phyloP scores from a whole-genome alignment of 2,888 invertebrate species.

The Watsonalla binaria region DNA sequence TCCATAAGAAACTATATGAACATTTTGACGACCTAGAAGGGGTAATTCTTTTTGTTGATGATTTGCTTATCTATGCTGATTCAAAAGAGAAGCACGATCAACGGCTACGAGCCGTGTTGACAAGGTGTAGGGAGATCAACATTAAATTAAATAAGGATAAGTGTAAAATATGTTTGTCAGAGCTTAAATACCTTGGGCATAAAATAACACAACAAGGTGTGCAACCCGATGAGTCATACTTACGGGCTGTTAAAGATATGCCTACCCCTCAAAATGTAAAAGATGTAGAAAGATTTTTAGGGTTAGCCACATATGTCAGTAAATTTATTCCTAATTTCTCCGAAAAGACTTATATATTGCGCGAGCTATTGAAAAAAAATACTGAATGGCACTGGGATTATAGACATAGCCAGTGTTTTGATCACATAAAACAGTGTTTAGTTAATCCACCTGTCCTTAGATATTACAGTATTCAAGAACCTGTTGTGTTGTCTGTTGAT shows the following conservation, averaged over 20 bases:
- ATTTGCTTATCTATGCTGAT: conserved; percentile 10
- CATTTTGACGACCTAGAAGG: conserved; percentile 16
- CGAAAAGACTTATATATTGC: conserved; percentile 12
- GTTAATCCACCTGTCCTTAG: conserved; percentile 12
- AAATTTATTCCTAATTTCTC: conserved; percentile 21
- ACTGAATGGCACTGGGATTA: conserved; percentile 18
- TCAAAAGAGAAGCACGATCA: conserved; percentile 7
- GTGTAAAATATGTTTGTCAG: conserved; percentile 11
- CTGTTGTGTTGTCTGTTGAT: conserved; percentile 11
- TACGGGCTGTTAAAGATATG: conserved; percentile 17
- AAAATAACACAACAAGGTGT: conserved; percentile 13
- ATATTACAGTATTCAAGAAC: conserved; percentile 14
- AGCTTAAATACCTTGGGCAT: conserved; percentile 18
- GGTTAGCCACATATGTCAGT: conserved; percentile 19
- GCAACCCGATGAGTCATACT: conserved; percentile 14
- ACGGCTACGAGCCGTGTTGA: conserved; percentile 8
- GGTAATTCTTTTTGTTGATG: conserved; percentile 16
- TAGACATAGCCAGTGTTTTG: conserved; percentile 8
- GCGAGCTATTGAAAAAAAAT: conserved; percentile 18
- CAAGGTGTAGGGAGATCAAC: conserved; percentile 13
- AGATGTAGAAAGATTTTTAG: conserved; percentile 19
- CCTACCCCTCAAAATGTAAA: conserved; percentile 14
- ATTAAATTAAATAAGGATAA: conserved; percentile 17
- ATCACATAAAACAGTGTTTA: conserved; percentile 6
- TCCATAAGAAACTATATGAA: conserved; percentile 17